phyloP scores from a whole-genome alignment of 1,140 invertebrate genomes.

The Musca domestica region DNA sequence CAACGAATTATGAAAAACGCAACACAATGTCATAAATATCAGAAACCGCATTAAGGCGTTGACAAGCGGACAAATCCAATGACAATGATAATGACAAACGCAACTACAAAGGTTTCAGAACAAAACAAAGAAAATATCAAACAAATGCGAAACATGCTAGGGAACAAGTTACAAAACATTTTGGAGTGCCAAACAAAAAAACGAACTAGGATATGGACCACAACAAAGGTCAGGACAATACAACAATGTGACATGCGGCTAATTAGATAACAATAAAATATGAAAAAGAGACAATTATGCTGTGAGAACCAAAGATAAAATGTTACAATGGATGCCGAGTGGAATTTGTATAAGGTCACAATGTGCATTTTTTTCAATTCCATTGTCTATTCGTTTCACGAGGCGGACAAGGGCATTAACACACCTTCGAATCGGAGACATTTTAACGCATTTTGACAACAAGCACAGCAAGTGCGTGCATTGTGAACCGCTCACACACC shows the following conservation, averaged over 20 bases:
- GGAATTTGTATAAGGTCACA: no score
- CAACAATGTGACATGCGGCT: conserved; percentile 20
- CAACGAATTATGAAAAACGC: background rate
- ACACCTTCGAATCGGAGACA: conserved; percentile 1
- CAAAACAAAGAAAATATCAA: conserved; percentile 1
- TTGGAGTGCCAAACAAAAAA: background rate
- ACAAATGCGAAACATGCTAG: background rate
- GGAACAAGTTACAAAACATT: conserved; percentile 7
- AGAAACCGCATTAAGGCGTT: conserved; percentile 15
- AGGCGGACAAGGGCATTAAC: background rate
- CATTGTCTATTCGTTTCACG: no score
- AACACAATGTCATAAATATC: conserved; percentile 9
- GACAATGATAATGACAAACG: background rate
- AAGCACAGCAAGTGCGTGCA: conserved; percentile 4
- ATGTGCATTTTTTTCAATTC: no score
- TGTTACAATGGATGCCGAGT: no score
- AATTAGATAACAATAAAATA: conserved; percentile 24
- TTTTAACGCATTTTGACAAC: conserved; percentile 25
- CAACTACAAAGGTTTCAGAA: background rate
- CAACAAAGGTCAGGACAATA: background rate
- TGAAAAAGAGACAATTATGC: conserved; percentile 18
- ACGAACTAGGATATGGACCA: background rate
- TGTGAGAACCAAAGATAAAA: no score
- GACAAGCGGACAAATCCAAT: conserved; percentile 19
- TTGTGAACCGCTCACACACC: background rate